Evolutionary conservation across 2,797 vertebrate species (phyloP), one percentile per base, ranked within the genome.

Genomic region (Sphenopsis melanotis): DNA sequence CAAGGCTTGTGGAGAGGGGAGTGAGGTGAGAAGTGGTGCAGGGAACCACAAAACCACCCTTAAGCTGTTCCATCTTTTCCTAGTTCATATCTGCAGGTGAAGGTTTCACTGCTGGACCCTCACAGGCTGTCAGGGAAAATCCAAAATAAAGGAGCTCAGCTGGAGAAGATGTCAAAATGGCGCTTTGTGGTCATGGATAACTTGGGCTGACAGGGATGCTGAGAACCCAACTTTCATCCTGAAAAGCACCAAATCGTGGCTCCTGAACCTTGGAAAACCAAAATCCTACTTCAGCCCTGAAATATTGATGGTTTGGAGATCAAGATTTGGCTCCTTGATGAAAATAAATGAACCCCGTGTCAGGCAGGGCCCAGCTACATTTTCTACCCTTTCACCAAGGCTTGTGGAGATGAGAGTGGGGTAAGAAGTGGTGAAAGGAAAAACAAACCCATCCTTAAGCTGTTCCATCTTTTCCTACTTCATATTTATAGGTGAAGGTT

Each of bases 221-320:
- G n/a, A n/a, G n/a, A n/a, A n/a, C n/a, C n/a, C n/a, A n/a, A n/a
- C n/a, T n/a, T n/a, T n/a, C n/a, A n/a, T n/a, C n/a, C n/a, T n/a
- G n/a, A n/a, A n/a, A n/a, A n/a, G n/a, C n/a, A n/a, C n/a, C n/a
- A n/a, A n/a, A n/a, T n/a, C n/a, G n/a, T n/a, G n/a, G n/a, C n/a
- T n/a, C n/a, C n/a, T n/a, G n/a, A n/a, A n/a, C n/a, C n/a, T n/a
- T n/a, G n/a, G n/a, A n/a, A n/a, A n/a, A n/a, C n/a, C n/a, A n/a
- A n/a, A n/a, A n/a, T n/a, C n/a, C n/a, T n/a, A n/a, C n/a, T n/a
- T n/a, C n/a, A n/a, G n/a, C n/a, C n/a, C 37, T 96, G 86, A 93
- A 95, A 96, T 96, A 92, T 93, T 78, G 94, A 97, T 88, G 87
- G 85, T 75, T 90, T 96, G 76, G 86, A 76, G 92, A 94, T 52